phyloP scores from a whole-genome alignment of 2,113 vertebrate species.

The Erythrocercus mccallii region DNA sequence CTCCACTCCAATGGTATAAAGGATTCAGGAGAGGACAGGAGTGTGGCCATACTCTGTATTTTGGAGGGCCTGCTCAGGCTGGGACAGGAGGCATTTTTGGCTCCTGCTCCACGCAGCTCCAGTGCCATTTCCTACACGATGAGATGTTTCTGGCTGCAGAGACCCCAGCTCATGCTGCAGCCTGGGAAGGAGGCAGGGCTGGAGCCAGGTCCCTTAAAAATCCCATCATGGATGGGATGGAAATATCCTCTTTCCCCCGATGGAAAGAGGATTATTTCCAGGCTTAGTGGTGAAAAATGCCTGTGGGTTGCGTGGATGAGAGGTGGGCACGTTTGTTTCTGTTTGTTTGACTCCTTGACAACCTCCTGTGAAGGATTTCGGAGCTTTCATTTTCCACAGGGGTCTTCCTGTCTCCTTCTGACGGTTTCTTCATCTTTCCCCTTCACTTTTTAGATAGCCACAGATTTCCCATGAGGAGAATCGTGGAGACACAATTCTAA shows the following conservation, averaged over 20 bases:
- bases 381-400: background rate
- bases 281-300: background rate
- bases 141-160: background rate
- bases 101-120: background rate
- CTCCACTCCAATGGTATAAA: accelerated
- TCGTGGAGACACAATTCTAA: accelerated
- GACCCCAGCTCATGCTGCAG: background rate
- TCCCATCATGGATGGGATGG: background rate
- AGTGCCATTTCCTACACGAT: accelerated
- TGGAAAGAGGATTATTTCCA: background rate
- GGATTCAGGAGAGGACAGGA: background rate
- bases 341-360: background rate
- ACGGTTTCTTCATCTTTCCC: background rate
- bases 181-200: background rate
- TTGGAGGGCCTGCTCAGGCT: background rate
- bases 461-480: background rate
- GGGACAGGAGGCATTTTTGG: background rate
- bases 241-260: background rate
- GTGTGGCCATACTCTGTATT: accelerated
- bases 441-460: background rate
- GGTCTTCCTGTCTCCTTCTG: background rate
- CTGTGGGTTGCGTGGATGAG: background rate
- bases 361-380: background rate
- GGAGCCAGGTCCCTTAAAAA: background rate
- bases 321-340: accelerated